These are phyloP conservation scores for Salvelinus fontinalis DNA, from an alignment of 2,113 vertebrate species.

Conservation along the genomic window DNA sequence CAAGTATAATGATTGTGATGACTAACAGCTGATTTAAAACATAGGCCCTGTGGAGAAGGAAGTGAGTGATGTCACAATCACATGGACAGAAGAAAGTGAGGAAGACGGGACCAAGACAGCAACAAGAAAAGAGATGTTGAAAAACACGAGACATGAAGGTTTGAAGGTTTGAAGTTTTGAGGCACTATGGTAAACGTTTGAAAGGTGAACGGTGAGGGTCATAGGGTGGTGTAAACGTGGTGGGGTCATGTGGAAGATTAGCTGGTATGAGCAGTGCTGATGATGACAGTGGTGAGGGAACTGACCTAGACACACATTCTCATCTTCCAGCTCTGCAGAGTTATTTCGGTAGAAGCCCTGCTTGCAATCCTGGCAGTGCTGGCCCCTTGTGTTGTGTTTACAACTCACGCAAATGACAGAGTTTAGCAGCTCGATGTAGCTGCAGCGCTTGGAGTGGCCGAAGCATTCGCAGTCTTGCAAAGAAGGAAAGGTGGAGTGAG, in stretches of 20 bases:
- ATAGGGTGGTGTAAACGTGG: constrained; percentile 35
- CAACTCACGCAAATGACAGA: constrained; percentile 99
- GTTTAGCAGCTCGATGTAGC: constrained; percentile 99
- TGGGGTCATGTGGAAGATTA: neutral
- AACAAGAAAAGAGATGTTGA: neutral
- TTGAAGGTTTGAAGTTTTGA: constrained; percentile 15
- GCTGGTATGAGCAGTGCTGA: constrained; percentile 55
- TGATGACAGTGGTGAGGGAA: constrained; percentile 60
- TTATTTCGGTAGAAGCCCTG: constrained; percentile 99
- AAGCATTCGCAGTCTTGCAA: constrained; percentile 99
- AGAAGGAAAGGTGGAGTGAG: constrained; percentile 70
- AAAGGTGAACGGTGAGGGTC: constrained; percentile 23
- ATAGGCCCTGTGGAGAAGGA: neutral
- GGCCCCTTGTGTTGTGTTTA: constrained; percentile 99
- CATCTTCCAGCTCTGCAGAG: constrained; percentile 96
- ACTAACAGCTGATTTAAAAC: constrained; percentile 8
- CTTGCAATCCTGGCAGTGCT: constrained; percentile 99
- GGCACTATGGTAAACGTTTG: constrained; percentile 4
- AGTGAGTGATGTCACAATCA: neutral
- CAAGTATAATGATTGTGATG: neutral
- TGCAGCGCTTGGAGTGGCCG: constrained; percentile 99
- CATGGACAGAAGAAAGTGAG: neutral
- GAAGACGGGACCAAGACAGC: neutral
- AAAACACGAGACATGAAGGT: neutral
- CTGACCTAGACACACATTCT: constrained; percentile 99